Evolutionary conservation across 2,888 invertebrate species (phyloP).

Genomic region (Mythimna loreyi): DNA sequence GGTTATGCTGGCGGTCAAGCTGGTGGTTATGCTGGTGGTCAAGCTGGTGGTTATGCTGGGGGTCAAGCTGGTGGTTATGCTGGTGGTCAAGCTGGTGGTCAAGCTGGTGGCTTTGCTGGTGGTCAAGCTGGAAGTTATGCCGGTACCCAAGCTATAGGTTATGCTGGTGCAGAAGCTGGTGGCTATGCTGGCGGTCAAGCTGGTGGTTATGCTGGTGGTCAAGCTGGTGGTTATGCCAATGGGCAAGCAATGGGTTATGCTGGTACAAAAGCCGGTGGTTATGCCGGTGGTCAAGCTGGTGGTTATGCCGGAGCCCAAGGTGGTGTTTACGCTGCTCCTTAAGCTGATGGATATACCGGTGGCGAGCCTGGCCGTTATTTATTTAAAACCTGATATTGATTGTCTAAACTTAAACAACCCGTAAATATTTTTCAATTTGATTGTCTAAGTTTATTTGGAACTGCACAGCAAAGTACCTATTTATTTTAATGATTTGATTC

Average conservation of each 20-base stretch:
- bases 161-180: neutral
- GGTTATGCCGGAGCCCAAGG: neutral
- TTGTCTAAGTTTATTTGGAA: conserved; percentile 8
- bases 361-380: conserved; percentile 1
- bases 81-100: neutral
- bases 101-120: neutral
- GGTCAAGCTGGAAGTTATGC: neutral
- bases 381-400: no score
- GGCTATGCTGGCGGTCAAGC: neutral
- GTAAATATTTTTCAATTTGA: neutral
- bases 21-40: neutral
- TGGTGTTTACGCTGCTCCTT: neutral
- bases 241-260: neutral
- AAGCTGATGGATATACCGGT: neutral
- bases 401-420: neutral
- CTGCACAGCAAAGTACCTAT: neutral
- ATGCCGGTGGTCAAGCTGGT: neutral
- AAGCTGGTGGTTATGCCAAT: neutral
- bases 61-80: conserved; percentile 5
- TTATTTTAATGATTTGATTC: conserved; percentile 1
- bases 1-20: neutral
- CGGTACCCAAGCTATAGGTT: neutral
- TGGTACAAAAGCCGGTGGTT: neutral
- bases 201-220: neutral
- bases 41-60: neutral